Evolutionary conservation across 1,140 invertebrate species (phyloP), one percentile per base, ranked within the genome.

Genomic region (Arctopsyche grandis): DNA sequence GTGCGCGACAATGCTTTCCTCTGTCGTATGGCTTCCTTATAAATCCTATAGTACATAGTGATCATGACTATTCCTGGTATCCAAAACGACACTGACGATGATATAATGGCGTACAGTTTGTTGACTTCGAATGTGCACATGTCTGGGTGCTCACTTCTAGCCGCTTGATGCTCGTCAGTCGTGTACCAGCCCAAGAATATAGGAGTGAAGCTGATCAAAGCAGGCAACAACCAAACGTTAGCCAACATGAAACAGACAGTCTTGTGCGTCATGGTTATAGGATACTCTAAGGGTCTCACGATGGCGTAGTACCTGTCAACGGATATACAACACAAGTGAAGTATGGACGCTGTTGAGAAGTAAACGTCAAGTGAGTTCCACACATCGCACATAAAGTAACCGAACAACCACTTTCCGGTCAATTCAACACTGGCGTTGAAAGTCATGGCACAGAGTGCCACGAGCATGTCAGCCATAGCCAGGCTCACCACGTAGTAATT

Each of bases 281-380:
- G 94, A 85, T 97, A 97, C 85, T 97, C 95, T 26, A 98, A 87
- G 0, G 96, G 96, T 78, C 94, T 91, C 24, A 96, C 94, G 60
- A 97, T 97, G 46, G 96, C 95, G 85, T 96, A 97, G 84, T 97
- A 97, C 83, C 97, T 90, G 86, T 99, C 97, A 24, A 98, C 95
- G 73, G 94, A 95, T 84, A 99, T 98, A 85, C 96, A 98, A 85
- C 97, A 98, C 7, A 99, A 89, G 87, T 99, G 97, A 5, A 98
- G 89, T 58, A 98, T 98, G 43, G 95, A 97, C 0, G 96, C 96
- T 9, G 96, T 98, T 43, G 95, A 97, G 85, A 98, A 98, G 84
- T 98, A 96, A 5, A 99, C 97, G 86, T 99, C 97, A 82, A 98
- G 90, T 14, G 96, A 96, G 86, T 97, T 98, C 92, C 96, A 99